Conservation (phyloP, 2,888 invertebrate species). For the Sminthurides aquaticus region DNA sequence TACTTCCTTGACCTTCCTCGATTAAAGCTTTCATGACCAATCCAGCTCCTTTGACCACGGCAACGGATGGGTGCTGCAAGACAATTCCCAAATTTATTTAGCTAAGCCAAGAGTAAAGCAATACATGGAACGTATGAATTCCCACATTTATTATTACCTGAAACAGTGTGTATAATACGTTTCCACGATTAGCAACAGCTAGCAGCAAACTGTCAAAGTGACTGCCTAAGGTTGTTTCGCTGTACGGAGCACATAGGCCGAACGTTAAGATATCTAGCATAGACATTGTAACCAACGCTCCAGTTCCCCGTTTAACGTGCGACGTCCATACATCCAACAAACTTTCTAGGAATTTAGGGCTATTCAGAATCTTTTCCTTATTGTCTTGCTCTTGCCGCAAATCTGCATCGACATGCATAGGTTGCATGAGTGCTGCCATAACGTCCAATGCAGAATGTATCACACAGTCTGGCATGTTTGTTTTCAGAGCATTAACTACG, state of each 20-base stretch:
- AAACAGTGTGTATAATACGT: slow-evolving; percentile 84
- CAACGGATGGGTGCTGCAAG: slow-evolving; percentile 83
- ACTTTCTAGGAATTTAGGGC: slow-evolving; percentile 82
- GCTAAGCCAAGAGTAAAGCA: not conserved
- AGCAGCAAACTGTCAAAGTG: slow-evolving; percentile 88
- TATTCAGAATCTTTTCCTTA: slow-evolving; percentile 88
- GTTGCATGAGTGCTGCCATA: slow-evolving; percentile 95
- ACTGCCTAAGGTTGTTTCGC: slow-evolving; percentile 95
- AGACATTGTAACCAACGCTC: slow-evolving; percentile 89
- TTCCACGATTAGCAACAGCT: slow-evolving; percentile 86
- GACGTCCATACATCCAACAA: slow-evolving; percentile 88
- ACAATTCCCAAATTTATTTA: not conserved
- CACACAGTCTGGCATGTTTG: slow-evolving; percentile 74
- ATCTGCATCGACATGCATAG: slow-evolving; percentile 93
- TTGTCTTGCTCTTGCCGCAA: slow-evolving; percentile 95
- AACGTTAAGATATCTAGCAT: slow-evolving; percentile 98
- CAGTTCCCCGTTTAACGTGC: slow-evolving; percentile 89
- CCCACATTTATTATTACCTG: too few species aligned
- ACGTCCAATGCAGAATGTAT: slow-evolving; percentile 96
- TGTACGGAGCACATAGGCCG: slow-evolving; percentile 95
- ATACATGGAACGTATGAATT: not conserved
- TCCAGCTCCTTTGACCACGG: slow-evolving; percentile 97
- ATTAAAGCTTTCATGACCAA: slow-evolving; percentile 94
- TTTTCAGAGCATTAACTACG: slow-evolving; percentile 78
- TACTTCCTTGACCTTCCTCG: slow-evolving; percentile 89